A percentile compares a stretch with the other conserved stretches of the same genome.
phyloP scores from a whole-genome alignment of 1,140 invertebrate species.

The Goniozus legneri region DNA sequence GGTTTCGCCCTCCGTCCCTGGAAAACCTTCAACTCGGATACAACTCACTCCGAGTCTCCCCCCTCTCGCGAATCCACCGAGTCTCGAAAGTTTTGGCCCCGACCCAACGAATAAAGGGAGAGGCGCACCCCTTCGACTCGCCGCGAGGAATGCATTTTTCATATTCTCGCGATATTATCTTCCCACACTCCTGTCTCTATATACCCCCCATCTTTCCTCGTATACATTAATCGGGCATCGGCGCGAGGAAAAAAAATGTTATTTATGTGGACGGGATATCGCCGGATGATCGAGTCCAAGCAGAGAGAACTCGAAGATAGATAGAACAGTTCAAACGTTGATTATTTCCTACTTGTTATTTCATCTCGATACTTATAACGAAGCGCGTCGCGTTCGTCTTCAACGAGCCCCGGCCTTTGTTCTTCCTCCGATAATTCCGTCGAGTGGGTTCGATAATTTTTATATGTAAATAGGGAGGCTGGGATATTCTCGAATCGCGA shows the following conservation, averaged over 20 bases:
- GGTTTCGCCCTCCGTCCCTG: background rate
- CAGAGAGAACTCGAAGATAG: slow-evolving; percentile 14
- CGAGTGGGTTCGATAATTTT: slow-evolving; percentile 31
- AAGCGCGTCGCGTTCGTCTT: slow-evolving; percentile 5
- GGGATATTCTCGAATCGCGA: slow-evolving; percentile 21
- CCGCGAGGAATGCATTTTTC: slow-evolving; percentile 36
- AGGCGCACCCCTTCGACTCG: slow-evolving; percentile 1
- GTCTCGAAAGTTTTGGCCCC: slow-evolving; percentile 37
- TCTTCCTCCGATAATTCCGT: slow-evolving; percentile 20
- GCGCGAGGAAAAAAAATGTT: background rate
- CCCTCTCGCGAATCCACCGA: slow-evolving; percentile 17
- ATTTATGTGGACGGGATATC: background rate
- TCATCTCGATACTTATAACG: too few species aligned
- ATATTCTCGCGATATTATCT: slow-evolving; percentile 35
- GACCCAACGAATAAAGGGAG: slow-evolving; percentile 12
- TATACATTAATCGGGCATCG: slow-evolving; percentile 28
- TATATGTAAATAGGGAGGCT: slow-evolving; percentile 38
- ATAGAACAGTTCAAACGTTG: too few species aligned
- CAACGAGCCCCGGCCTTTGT: slow-evolving; percentile 9
- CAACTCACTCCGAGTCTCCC: background rate
- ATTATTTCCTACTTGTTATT: too few species aligned
- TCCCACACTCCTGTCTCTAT: slow-evolving; percentile 15
- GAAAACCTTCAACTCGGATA: too few species aligned
- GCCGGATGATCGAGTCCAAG: slow-evolving; percentile 19
- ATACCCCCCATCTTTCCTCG: too few species aligned